Percentiles rank a stretch among this genome's conserved stretches.
Conservation (phyloP, 2,797 vertebrate genomes). For the Arrhamphus sclerolepis region DNA sequence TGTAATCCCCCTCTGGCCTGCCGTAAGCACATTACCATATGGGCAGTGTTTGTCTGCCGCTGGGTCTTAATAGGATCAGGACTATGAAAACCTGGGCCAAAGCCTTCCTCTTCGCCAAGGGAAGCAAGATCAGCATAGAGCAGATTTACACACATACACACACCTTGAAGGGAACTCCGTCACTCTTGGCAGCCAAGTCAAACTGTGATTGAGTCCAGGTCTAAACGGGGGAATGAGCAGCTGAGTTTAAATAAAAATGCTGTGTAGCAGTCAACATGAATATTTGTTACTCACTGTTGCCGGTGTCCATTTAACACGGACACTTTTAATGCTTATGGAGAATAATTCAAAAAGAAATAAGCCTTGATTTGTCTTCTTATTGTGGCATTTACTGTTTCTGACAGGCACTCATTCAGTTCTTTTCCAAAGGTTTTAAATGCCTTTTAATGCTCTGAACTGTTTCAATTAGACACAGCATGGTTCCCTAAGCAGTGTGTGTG, state of each 20-base stretch:
- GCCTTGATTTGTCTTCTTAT: conserved; percentile 7
- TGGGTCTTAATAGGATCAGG: conserved; percentile 74
- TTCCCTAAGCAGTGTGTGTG: conserved; percentile 34
- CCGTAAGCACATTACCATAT: conserved; percentile 74
- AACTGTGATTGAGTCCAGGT: conserved; percentile 57
- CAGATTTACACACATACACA: conserved; percentile 32
- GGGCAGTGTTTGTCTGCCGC: conserved; percentile 57
- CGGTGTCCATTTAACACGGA: conserved; percentile 23
- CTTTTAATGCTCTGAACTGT: conserved; percentile 26
- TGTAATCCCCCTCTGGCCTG: conserved; percentile 27
- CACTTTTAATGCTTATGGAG: conserved; percentile 10
- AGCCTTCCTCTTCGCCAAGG: conserved; percentile 37
- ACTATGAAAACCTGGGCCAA: conserved; percentile 56
- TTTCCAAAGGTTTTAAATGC: conserved; percentile 24
- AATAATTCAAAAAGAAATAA: background rate
- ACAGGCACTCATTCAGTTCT: conserved; percentile 9
- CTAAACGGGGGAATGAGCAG: conserved; percentile 39
- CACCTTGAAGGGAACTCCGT: conserved; percentile 42
- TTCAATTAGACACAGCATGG: conserved; percentile 58
- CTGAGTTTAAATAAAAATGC: conserved; percentile 19
- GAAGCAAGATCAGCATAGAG: conserved; percentile 35
- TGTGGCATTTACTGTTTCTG: conserved; percentile 21
- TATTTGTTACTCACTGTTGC: conserved; percentile 17
- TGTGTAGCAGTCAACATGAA: conserved; percentile 12
- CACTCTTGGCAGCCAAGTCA: conserved; percentile 42